Base-by-base conservation (phyloP, 1,140 invertebrate species). In the Argopecten irradians region DNA sequence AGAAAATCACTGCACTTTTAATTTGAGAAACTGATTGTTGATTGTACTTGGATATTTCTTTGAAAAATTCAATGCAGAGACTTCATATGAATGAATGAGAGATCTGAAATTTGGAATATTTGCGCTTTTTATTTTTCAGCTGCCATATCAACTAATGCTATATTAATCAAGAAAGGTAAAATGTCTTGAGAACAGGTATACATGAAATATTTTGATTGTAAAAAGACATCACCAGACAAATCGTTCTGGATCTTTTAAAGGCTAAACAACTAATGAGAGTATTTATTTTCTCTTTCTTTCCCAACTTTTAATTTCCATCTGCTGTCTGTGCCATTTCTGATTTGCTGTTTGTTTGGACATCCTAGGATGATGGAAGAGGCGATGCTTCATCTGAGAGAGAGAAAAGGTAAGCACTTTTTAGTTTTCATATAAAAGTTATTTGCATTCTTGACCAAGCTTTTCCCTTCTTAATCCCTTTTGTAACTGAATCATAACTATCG, bases 361-460 rank as follows among this genome's bases (percentile, higher is more conserved):
- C 32, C 86, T 43, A 92, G 92, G 92, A 92, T 91, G 92, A 92
- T 35, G 91, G 92, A 86, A 87, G 90, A 88, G 90, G 91, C 55
- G 92, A 91, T 87, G 90, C 89, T 22, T 89, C 91, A 19, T 90
- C 88, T 32, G 90, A 91, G 39, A 87, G 89, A 86, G 89, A 90
- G 13, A 86, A 84, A 83, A 92, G 86, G 90, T 92, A 88, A 91
- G 91, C 88, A 55, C 16, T 11, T 34, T 41, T 85, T 34, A 87
- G 3, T 71, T 33, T n/a, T n/a, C n/a, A n/a, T n/a, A 82, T 1
- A 86, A 39, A 8, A 39, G 2, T n/a, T 71, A 28, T n/a, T 7
- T 28, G n/a, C 28, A n/a, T 71, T 55, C 7, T 55, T 3, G 28
- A 71, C 55, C 28, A 71, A n/a, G n/a, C n/a, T 71, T 16, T 28